A percentile compares a stretch with the other conserved stretches of the same genome.
These are phyloP conservation scores for Scaeva pyrastri DNA, from an alignment of 2,888 invertebrate species.

Conservation along the genomic window DNA sequence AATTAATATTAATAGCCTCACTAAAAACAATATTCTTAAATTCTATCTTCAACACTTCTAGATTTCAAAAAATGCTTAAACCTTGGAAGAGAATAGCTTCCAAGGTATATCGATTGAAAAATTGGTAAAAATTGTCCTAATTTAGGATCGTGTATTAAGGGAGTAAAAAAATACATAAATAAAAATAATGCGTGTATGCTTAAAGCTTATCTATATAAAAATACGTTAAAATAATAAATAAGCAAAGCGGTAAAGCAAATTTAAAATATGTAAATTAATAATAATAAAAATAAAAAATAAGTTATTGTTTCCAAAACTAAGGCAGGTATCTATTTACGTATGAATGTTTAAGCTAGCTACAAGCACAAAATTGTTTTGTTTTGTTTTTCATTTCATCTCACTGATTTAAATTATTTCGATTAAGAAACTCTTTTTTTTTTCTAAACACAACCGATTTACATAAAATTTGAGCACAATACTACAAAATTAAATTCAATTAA, in stretches of 20 bases:
- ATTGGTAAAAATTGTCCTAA: no score
- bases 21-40: no score
- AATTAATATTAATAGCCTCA: no score
- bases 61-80: no score
- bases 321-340: no score
- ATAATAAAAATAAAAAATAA: neutral
- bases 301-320: no score
- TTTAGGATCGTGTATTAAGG: neutral
- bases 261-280: neutral
- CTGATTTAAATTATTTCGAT: neutral
- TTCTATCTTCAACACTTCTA: no score
- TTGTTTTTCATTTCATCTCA: neutral
- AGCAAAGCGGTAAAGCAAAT: slow-evolving; percentile 61
- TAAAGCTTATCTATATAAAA: slow-evolving; percentile 39
- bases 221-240: slow-evolving; percentile 7
- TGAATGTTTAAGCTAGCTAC: slow-evolving; percentile 24
- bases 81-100: no score
- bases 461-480: slow-evolving; percentile 30
- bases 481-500: slow-evolving; percentile 14
- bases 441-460: slow-evolving; percentile 40
- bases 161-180: no score
- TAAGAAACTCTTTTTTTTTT: neutral
- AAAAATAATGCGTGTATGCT: slow-evolving; percentile 30
- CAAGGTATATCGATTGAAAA: no score
- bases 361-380: slow-evolving; percentile 26